Base-by-base conservation (phyloP, 2,888 invertebrate species). In the Lasioglossum villosulum region DNA sequence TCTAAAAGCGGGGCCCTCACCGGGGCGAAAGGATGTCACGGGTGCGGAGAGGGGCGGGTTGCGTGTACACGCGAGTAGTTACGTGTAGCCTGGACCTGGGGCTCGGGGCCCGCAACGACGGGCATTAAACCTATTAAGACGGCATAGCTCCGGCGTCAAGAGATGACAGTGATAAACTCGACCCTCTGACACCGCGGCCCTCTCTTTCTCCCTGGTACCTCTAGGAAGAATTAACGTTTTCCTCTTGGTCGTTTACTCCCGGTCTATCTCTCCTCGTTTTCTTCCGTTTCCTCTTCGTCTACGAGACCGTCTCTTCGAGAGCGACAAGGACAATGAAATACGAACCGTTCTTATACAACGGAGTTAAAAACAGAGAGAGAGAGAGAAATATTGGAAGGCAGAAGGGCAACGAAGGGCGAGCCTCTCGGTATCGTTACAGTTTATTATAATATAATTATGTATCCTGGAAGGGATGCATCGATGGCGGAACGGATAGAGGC, bases 401-500 rank as follows among this genome's bases (percentile, higher is more conserved):
- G 87, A 81, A 90, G 86, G 88, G 78, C 84, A 78, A 76, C 70
- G 72, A 78, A 37, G 68, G 86, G 82, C 63, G 70, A 81, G 52
- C 70, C 82, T 80, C 90, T 91, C 91, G n/a, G 92, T 93, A 94
- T 95, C 94, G 94, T 94, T 94, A 94, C 93, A 94, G 92, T 94
- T 95, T 95, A 95, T 95, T 95, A 94, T 95, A 94, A 94, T 95
- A 95, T 95, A 95, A 95, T 95, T 94, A 95, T 92, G 95, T 94
- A 94, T 93, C 94, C 93, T 91, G 92, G 89, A 85, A 90, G 88
- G 93, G 92, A 92, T 90, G 91, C 89, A 92, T 92, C 93, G 94
- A 94, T 93, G 90, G 90, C 83, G 82, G 90, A 85, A 70, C 90
- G 91, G 91, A 91, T 91, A 91, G 91, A 82, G 86, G 39, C 39